Base-by-base conservation (phyloP, 2,888 invertebrate species). In the Phragmatobia fuliginosa region DNA sequence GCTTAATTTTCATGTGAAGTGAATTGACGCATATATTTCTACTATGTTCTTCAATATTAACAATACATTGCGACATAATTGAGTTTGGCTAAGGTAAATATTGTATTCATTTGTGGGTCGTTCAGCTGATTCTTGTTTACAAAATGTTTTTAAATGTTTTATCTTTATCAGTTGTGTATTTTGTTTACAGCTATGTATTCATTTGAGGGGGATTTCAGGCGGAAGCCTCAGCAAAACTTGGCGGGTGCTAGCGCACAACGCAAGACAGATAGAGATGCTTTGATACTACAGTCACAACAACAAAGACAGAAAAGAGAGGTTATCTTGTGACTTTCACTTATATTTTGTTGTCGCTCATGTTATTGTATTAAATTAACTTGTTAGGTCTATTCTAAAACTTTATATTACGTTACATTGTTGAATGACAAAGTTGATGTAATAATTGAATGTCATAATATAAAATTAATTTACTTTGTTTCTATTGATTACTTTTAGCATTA, bases 151-250 rank as follows among this genome's bases (percentile, higher is more conserved):
- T 73, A 71, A 65, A 63, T 70, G 52, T 62, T 28, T 56, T 56
- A 66, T 64, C 10, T 68, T 28, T 56, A 56, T 45, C 7, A 58
- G 52, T 52, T 38, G 60, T 74, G 60, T 71, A 32, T 67, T 63
- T 70, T 73, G 58, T 74, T 89, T 89, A 73, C 75, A 91, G 91
- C 77, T 73, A 96, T 96, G 96, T 96, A 96, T 91, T 96, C 97
- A 86, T 99, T 99, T 90, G 99, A 99, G 91, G 99, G 99, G 69
- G 97, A 99, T 89, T 98, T 97, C 89, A 96, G 98, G 86, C 96
- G 97, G 65, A 97, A 96, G 90, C 99, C 99, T 14, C 96, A 97
- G 85, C 99, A 99, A 93, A 98, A 98, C 91, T 95, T 99, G 80
- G 97, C 98, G 73, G 99, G 99, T 72, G 97, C 97, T n/a, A 98